These are phyloP conservation scores for Mycetomoellerius zeteki DNA, from an alignment of 1,140 invertebrate species.

Conservation along the genomic window DNA sequence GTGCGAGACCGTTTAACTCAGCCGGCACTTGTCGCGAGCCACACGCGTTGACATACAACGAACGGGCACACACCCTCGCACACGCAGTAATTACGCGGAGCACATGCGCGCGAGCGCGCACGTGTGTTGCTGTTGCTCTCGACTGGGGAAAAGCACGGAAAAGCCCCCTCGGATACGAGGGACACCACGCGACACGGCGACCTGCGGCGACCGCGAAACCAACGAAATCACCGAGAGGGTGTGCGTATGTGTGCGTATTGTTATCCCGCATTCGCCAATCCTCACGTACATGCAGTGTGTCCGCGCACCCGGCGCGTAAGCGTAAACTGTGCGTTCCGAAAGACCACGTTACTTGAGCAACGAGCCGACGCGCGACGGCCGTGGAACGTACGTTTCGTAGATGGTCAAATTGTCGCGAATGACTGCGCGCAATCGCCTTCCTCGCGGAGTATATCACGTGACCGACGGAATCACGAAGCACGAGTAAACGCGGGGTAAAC, in stretches of 20 bases:
- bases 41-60: constrained; percentile 49
- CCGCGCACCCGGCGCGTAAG: not conserved
- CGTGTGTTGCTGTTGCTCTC: no score
- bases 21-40: constrained; percentile 5
- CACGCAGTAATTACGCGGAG: not conserved
- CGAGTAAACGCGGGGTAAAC: no score
- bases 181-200: no score
- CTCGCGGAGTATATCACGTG: no score
- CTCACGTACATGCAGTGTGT: not conserved
- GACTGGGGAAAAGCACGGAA: no score
- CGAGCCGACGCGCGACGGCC: not conserved
- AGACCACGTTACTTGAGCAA: not conserved
- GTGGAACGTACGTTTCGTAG: not conserved
- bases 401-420: not conserved
- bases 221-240: no score
- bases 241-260: not conserved
- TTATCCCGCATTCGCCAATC: not conserved
- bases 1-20: not conserved
- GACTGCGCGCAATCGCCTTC: not conserved
- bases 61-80: not conserved
- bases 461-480: no score
- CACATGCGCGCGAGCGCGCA: not conserved
- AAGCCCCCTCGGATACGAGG: no score
- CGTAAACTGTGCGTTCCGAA: not conserved
- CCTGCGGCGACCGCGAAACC: no score